Evolutionary conservation across 2,888 invertebrate genomes (phyloP).

Genomic region (Lampropteryx suffumata): DNA sequence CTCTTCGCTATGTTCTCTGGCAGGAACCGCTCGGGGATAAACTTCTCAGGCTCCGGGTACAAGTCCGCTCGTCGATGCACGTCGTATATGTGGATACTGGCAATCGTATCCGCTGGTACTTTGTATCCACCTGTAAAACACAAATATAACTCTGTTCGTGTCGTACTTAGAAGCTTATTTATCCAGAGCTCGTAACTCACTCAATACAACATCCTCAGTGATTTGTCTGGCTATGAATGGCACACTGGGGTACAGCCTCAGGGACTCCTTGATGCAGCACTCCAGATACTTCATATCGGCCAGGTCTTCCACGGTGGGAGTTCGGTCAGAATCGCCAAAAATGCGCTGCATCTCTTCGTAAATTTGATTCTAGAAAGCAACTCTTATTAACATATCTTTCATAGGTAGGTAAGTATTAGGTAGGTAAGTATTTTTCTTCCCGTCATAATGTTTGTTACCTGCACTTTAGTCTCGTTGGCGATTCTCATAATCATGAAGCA

Average conservation of each 20-base stretch:
- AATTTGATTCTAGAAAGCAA: conserved; percentile 2
- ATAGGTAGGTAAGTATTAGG: background rate
- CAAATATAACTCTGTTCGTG: too few relatives aligned
- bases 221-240: conserved; percentile 83
- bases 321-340: conserved; percentile 83
- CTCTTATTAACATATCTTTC: too few relatives aligned
- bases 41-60: conserved; percentile 86
- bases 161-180: too few relatives aligned
- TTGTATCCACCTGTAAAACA: conserved; percentile 57
- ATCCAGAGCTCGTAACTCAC: conserved; percentile 28
- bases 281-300: conserved; percentile 85
- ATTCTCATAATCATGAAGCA: conserved; percentile 62
- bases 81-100: conserved; percentile 81
- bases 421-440: too few relatives aligned
- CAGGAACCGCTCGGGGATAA: conserved; percentile 87
- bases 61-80: conserved; percentile 84
- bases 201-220: conserved; percentile 78
- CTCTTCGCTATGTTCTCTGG: conserved; percentile 77
- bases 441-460: conserved; percentile 43
- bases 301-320: conserved; percentile 82
- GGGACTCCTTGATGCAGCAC: conserved; percentile 85
- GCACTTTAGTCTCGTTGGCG: conserved; percentile 68
- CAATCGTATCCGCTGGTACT: conserved; percentile 71
- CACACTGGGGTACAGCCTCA: conserved; percentile 85
- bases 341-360: conserved; percentile 36